Base-by-base conservation (phyloP, 2,888 invertebrate genomes). In the Epinotia brunnichana region DNA sequence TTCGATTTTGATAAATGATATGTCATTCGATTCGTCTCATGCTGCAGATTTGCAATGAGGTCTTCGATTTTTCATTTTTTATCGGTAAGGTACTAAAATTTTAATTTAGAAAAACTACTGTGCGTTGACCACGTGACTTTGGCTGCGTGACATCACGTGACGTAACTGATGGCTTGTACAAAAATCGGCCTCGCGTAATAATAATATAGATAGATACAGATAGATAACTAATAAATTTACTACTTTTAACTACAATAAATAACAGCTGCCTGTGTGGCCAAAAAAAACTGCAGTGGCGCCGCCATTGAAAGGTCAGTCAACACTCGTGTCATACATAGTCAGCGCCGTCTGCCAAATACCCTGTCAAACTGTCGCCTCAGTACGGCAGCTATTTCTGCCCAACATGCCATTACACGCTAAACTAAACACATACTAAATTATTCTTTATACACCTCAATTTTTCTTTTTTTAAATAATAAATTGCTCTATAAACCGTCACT, bases 331-430 rank as follows among this genome's bases (percentile, higher is more conserved):
- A n/a, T n/a, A n/a, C 66, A 66, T 73, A 70, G 67, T 61, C 57
- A 69, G 62, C 53, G 15, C 21, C 74, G 77, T 74, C 79, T 82
- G 85, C 84, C 83, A 85, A 85, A 81, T 80, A 69, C 77, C 78
- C 69, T 64, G 74, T 77, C 77, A 74, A 78, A 75, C 76, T 79
- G 81, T 78, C 78, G 79, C 74, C 72, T 80, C 78, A 57, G 79
- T 78, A 77, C 75, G 76, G 82, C 81, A 29, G 70, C 76, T 85
- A 85, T 83, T 85, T 81, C 72, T 74, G 78, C 75, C 72, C 75
- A 66, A 39, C 24, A 41, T 41, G 41, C 41, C 41, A 29, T 19
- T 19, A 48, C 48, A 44, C 29, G 13, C 57, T 54, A 39, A 15
- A 11, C 57, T 54, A 39, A 15, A 48, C 61, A 72, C 74, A 78